Evolutionary conservation across 1,140 invertebrate species (phyloP), one percentile per base, ranked within the genome.

Genomic region (Phymastichus coffea): DNA sequence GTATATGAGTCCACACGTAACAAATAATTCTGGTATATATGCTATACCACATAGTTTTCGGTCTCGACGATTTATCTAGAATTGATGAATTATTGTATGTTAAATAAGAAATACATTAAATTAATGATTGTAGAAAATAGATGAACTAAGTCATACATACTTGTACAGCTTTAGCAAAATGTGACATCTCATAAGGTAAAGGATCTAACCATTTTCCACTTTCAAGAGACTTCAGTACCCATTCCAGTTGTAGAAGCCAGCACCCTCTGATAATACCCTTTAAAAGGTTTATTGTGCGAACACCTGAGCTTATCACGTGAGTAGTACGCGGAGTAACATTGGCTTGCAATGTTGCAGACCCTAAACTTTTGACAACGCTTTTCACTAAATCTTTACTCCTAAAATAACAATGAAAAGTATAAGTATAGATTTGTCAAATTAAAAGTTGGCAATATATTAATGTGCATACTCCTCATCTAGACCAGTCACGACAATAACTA

Each of bases 201-300:
- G 78, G 72, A 47, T 73, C 59, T 2, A 78, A 19, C 79, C 79
- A 82, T 12, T 44, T 37, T 9, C 65, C 66, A 1, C 60, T 66
- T 56, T 78, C 72, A 8, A 78, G 61, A 4, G 76, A 80, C 47
- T 70, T 69, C 9, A 73, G 53, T 43, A 75, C 61, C 80, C 80
- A 82, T 26, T 78, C 73, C n/a, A 75, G 60, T 19, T 57, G 67
- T 4, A 81, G 65, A 2, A 82, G 63, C 79, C 79, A 81, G 43
- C 78, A 81, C 12, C 81, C 81, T 61, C 79, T 66, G 55, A 80
- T 73, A 49, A 82, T 78, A 49, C 72, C 80, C 55, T 72, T 73
- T 9, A 82, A 53, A 23, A 82, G 56, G 66, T 82, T 82, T 26
- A 81, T 67, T 2, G 81, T 82, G 7, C 80, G 67, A 4, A 78